Conservation (phyloP, 2,797 vertebrate species). For the Coregonus ussuriensis region DNA sequence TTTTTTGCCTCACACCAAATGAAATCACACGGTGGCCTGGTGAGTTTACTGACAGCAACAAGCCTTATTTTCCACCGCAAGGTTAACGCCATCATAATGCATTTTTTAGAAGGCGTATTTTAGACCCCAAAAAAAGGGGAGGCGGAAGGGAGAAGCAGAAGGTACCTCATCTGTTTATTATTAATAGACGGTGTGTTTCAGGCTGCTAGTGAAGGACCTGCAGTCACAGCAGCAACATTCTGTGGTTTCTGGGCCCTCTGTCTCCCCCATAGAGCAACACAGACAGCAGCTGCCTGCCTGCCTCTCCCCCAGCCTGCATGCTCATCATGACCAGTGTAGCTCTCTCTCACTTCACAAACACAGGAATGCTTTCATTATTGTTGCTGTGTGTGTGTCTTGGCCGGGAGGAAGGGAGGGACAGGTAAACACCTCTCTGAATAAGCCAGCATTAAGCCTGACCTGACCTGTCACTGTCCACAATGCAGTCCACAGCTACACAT, state of each 20-base stretch:
- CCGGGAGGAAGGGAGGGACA: background rate
- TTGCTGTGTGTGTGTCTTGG: background rate
- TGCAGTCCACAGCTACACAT: background rate
- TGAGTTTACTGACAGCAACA: background rate
- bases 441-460: background rate
- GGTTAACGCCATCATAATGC: background rate
- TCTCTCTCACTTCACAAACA: background rate
- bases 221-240: background rate
- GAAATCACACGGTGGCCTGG: too few species aligned
- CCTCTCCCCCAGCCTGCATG: background rate
- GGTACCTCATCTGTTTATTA: background rate
- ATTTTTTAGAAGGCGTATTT: slow-evolving; percentile 20
- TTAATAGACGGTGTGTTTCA: background rate
- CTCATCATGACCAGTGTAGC: background rate
- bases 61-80: background rate
- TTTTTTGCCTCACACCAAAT: too few species aligned
- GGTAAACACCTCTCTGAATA: background rate
- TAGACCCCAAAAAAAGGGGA: too few species aligned
- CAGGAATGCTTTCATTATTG: background rate
- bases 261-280: background rate
- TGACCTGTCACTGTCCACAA: background rate
- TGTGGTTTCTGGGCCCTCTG: background rate
- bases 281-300: background rate
- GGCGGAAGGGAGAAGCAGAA: background rate
- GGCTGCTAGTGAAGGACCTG: background rate